phyloP scores from a whole-genome alignment of 2,113 vertebrate genomes.

The Oncorhynchus tshawytscha region DNA sequence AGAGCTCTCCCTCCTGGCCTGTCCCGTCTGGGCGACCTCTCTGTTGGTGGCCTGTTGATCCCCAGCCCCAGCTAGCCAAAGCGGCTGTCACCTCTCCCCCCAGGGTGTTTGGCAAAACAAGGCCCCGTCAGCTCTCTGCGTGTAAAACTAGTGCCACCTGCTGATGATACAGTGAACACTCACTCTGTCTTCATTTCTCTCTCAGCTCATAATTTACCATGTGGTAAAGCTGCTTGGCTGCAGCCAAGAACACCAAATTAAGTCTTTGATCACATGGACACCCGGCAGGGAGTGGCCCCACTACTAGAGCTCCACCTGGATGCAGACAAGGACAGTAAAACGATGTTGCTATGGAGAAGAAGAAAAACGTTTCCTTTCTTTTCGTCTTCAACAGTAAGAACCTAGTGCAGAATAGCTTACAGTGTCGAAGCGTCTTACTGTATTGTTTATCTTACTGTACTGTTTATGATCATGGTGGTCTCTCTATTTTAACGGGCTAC shows the following conservation, averaged over 20 bases:
- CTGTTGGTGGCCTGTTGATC: conserved; percentile 4
- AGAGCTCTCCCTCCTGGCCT: not conserved
- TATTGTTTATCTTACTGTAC: not conserved
- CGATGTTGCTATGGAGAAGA: not conserved
- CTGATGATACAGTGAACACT: conserved; percentile 5
- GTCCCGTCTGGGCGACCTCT: not conserved
- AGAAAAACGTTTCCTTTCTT: not conserved
- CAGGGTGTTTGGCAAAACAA: not conserved
- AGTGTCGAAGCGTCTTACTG: not conserved
- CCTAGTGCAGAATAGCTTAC: not conserved
- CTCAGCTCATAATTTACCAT: not conserved
- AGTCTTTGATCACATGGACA: not conserved
- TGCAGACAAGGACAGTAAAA: not conserved
- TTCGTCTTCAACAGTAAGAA: not conserved
- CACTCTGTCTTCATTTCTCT: not conserved
- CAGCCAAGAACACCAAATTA: not conserved
- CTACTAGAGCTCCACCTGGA: not conserved
- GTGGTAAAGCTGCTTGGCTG: no score
- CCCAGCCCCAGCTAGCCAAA: not conserved
- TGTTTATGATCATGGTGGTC: not conserved
- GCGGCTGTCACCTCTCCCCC: not conserved
- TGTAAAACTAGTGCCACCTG: conserved; percentile 24
- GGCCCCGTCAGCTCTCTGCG: not conserved
- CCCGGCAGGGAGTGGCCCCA: not conserved
- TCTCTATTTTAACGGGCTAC: not conserved